Evolutionary conservation across 2,797 vertebrate species (phyloP), one percentile per base, ranked within the genome.

Genomic region (Triplophysa bombifrons): DNA sequence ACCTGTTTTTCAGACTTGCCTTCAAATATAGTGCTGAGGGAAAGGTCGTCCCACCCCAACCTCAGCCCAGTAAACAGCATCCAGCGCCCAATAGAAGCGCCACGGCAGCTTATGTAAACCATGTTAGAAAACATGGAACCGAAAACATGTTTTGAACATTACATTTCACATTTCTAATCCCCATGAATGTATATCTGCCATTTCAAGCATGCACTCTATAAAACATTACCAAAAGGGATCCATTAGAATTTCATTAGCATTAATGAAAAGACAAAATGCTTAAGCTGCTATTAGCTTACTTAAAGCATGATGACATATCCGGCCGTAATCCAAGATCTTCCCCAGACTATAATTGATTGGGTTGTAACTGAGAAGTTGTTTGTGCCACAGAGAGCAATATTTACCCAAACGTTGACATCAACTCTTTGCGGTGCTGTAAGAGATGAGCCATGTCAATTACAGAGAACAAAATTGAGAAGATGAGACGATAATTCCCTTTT

Each of bases 1-100:
- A 78, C 79, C 80, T 86, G 80, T 85, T 85, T 86, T 85, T 80
- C 71, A 90, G 84, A 58, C 66, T 80, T 80, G 80, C 68, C 70
- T 82, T 76, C 25, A 66, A 76, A 55, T 51, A 46, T 27, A 80
- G 53, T 7, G 48, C 80, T 85, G 70, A 60, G 76, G 76, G 82
- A 51, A 56, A 83, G 80, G 80, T 80, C 76, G 76, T 68, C 56
- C 19, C 30, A 38, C 55, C 19, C 9, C 22, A 72, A 66, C 56
- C 61, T 65, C 50, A 64, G 22, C 20, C 61, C 60, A 30, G 76
- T 79, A 50, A 25, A 20, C 80, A 78, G 25, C 74, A 68, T 44
- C 46, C 66, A 48, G 56, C 14, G 60, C 74, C 74, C 22, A 58
- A 64, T 44, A 13, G 10, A 51, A 55, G 69, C 22, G 41, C 20